phyloP scores from a whole-genome alignment of 2,888 invertebrate genomes.

The Spodoptera littoralis region DNA sequence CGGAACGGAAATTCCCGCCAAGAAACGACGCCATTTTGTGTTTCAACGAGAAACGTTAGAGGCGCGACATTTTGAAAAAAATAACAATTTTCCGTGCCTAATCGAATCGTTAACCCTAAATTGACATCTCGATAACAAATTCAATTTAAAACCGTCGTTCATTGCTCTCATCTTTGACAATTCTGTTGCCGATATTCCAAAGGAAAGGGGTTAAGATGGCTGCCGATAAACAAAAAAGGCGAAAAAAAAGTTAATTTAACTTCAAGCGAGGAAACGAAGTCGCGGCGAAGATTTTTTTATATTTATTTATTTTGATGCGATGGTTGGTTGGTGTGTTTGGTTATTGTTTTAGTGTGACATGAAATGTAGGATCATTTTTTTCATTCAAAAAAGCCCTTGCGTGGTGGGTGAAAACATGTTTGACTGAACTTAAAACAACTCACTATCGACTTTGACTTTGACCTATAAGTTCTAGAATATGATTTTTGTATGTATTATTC shows the following conservation, averaged over 20 bases:
- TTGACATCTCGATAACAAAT: slow-evolving; percentile 87
- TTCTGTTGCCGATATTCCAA: slow-evolving; percentile 77
- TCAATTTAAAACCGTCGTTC: slow-evolving; percentile 82
- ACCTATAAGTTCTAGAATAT: too few relatives aligned
- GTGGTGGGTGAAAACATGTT: too few relatives aligned
- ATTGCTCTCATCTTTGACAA: slow-evolving; percentile 80
- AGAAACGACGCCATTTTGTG: slow-evolving; percentile 53
- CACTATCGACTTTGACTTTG: too few relatives aligned
- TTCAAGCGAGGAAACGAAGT: slow-evolving; percentile 82
- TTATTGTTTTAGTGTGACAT: slow-evolving; percentile 29
- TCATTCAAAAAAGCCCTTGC: too few relatives aligned
- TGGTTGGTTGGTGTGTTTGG: slow-evolving; percentile 59
- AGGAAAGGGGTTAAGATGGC: slow-evolving; percentile 83
- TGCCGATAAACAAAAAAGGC: slow-evolving; percentile 82
- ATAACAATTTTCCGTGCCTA: slow-evolving; percentile 62
- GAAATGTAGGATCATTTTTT: neutral
- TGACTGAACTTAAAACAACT: too few relatives aligned
- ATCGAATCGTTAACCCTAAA: slow-evolving; percentile 72
- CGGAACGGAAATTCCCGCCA: slow-evolving; percentile 60
- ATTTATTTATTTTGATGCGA: slow-evolving; percentile 56
- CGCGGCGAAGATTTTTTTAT: slow-evolving; percentile 70
- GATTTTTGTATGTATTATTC: too few relatives aligned
- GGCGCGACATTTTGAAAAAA: slow-evolving; percentile 52
- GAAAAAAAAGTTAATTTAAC: slow-evolving; percentile 86
- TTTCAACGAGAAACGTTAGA: slow-evolving; percentile 44